Percentiles rank a stretch among this genome's conserved stretches.
phyloP scores from a whole-genome alignment of 2,797 vertebrate genomes.

The Sebastes goodei region DNA sequence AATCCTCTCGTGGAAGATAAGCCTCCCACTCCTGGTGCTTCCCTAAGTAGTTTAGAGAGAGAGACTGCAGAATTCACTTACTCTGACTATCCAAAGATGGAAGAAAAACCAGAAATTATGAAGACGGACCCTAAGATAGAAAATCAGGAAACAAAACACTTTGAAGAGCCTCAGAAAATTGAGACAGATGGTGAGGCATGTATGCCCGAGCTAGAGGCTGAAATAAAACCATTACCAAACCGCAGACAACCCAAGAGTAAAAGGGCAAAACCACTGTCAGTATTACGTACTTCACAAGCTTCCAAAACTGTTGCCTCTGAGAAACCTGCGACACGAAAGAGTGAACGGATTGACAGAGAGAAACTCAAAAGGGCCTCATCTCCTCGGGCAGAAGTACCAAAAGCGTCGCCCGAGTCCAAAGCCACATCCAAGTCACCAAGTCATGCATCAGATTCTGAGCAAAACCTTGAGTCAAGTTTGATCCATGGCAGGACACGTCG shows the following conservation, averaged over 20 bases:
- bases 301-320: slow-evolving; percentile 73
- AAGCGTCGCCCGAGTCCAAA: slow-evolving; percentile 84
- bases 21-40: slow-evolving; percentile 86
- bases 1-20: slow-evolving; percentile 82
- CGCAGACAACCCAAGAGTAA: slow-evolving; percentile 92
- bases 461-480: slow-evolving; percentile 86
- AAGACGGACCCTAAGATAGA: slow-evolving; percentile 65
- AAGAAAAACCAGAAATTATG: slow-evolving; percentile 78
- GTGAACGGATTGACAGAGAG: slow-evolving; percentile 95
- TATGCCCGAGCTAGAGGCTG: slow-evolving; percentile 83
- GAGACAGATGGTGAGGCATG: slow-evolving; percentile 80
- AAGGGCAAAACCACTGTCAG: slow-evolving; percentile 87
- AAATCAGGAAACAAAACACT: slow-evolving; percentile 63
- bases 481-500: slow-evolving; percentile 90
- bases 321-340: slow-evolving; percentile 94
- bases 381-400: slow-evolving; percentile 89
- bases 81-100: slow-evolving; percentile 73
- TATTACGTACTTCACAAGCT: slow-evolving; percentile 75
- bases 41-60: slow-evolving; percentile 73
- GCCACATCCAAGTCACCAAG: slow-evolving; percentile 89
- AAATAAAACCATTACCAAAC: slow-evolving; percentile 85
- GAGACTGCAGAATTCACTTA: slow-evolving; percentile 70
- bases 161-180: slow-evolving; percentile 70
- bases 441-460: slow-evolving; percentile 86
- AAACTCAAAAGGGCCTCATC: slow-evolving; percentile 93